Evolutionary conservation across 2,888 invertebrate species (phyloP).

Genomic region (Crepidodera aurea): DNA sequence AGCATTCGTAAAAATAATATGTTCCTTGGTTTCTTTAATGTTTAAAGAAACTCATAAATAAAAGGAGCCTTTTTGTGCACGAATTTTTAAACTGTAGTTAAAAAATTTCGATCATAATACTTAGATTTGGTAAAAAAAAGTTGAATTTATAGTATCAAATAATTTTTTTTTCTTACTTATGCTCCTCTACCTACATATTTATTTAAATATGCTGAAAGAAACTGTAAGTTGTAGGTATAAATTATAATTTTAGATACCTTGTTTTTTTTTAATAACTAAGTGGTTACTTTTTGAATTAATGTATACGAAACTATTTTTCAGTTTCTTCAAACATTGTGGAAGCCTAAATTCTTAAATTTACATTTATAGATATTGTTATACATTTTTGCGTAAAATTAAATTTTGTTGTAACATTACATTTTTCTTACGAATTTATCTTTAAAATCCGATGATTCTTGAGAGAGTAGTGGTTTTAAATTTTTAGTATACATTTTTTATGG

Average conservation of each 20-base stretch:
- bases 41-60: no score
- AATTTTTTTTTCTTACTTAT: no score
- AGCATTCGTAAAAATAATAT: neutral
- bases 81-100: no score
- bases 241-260: neutral
- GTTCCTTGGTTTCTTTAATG: no score
- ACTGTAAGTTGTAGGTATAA: constrained; percentile 19
- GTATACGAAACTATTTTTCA: constrained; percentile 5
- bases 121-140: no score
- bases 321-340: neutral
- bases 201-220: constrained; percentile 7
- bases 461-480: constrained; percentile 43
- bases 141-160: no score
- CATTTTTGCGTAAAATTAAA: neutral
- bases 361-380: neutral
- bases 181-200: neutral
- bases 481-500: constrained; percentile 50
- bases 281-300: neutral
- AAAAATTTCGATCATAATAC: no score
- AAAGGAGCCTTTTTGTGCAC: no score
- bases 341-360: neutral
- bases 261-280: neutral
- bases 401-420: neutral
- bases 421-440: neutral
- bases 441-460: constrained; percentile 23